A percentile compares a stretch with the other conserved stretches of the same genome.
Evolutionary conservation across 2,888 invertebrate species (phyloP).

Genomic region (Polyploca ridens): DNA sequence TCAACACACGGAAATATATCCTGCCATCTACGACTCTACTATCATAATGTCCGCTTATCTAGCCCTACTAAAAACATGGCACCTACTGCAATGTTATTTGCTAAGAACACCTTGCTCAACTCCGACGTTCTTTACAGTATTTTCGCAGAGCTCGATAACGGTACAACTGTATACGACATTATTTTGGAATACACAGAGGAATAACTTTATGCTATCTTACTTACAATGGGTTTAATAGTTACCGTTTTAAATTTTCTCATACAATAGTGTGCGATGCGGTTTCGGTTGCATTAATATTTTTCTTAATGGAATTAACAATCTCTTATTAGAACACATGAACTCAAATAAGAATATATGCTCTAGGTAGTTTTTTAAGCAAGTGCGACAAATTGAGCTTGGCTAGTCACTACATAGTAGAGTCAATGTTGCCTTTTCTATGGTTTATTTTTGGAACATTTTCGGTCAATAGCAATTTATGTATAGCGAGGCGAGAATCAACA

Average conservation of each 20-base stretch:
- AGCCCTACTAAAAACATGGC: constrained; percentile 37
- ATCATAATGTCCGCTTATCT: constrained; percentile 49
- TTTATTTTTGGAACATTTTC: no score
- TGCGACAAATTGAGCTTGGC: no score
- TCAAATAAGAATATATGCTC: background rate
- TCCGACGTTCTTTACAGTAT: constrained; percentile 34
- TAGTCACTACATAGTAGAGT: no score
- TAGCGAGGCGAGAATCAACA: no score
- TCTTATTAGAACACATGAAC: background rate
- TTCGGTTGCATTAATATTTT: background rate
- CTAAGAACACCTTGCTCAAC: constrained; percentile 38
- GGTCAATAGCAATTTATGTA: no score
- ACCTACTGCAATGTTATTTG: constrained; percentile 25
- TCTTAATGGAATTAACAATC: background rate
- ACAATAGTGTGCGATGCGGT: background rate
- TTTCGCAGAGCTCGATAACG: constrained; percentile 28
- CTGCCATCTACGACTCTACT: constrained; percentile 38
- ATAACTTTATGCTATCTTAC: background rate
- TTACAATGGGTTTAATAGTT: background rate
- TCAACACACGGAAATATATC: constrained; percentile 65
- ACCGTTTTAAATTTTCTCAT: background rate
- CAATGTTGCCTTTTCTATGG: no score
- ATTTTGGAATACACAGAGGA: background rate
- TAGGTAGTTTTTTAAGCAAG: no score
- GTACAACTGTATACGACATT: constrained; percentile 17